These are phyloP conservation scores for Okamejei kenojei DNA, from an alignment of 2,797 vertebrate species.

Conservation along the genomic window DNA sequence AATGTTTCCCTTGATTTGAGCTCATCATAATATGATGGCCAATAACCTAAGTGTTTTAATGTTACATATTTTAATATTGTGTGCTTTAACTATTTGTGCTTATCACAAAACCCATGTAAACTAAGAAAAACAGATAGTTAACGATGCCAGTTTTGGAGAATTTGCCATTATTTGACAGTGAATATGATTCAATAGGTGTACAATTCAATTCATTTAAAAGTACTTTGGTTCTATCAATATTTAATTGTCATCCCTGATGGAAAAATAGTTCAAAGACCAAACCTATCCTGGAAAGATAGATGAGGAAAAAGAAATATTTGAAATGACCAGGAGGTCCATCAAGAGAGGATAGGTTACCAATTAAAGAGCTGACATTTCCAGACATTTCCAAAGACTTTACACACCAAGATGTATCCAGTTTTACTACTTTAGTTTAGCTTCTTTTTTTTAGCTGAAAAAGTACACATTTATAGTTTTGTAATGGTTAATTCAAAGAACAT, in stretches of 20 bases:
- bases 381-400: background rate
- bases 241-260: background rate
- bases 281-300: background rate
- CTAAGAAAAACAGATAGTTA: background rate
- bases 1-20: background rate
- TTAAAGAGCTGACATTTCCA: background rate
- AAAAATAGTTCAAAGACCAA: background rate
- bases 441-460: background rate
- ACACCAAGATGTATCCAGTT: background rate
- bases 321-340: background rate
- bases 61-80: constrained; percentile 11
- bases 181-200: background rate
- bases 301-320: background rate
- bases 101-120: background rate
- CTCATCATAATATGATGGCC: background rate
- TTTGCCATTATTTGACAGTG: background rate
- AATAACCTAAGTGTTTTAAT: background rate
- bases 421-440: background rate
- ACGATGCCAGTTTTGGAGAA: background rate
- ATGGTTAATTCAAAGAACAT: background rate
- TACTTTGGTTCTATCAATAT: background rate
- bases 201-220: background rate
- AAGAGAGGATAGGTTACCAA: background rate
- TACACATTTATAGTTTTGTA: background rate
- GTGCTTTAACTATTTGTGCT: background rate